Base-by-base conservation (phyloP, 2,113 vertebrate species). In the Pangasianodon gigas region DNA sequence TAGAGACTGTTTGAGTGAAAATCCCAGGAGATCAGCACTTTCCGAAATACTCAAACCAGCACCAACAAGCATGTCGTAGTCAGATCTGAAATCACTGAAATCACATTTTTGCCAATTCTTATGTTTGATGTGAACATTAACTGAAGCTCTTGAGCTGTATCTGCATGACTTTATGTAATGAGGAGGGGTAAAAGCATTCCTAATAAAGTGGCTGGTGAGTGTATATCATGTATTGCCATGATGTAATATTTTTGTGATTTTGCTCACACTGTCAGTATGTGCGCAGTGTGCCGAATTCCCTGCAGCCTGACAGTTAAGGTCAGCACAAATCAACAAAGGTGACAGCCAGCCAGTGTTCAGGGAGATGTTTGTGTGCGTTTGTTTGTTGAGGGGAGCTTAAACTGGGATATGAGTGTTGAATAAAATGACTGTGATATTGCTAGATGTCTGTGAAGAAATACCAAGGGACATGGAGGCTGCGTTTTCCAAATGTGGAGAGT, bases 291-390 rank as follows among this genome's bases (percentile, higher is more conserved):
- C 41, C 67, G 41, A 82, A 88, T 86, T 87, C 69, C 71, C 87
- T 83, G 84, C 87, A 75, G 87, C 77, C 60, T 75, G 85, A 85
- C 77, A 32, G 16, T 69, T 91, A 84, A 89, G 88, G 87, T 87
- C 90, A 91, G 7, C 79, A 60, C 84, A 52, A 80, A 75, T 87
- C 69, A 89, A 48, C 44, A 32, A 48, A 81, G 74, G 75, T 79
- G 71, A 54, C 62, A 44, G 65, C 60, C 65, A 82, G 62, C 60
- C 46, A 81, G 46, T 82, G 88, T 84, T 60, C 32, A 41, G 24
- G 58, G 44, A 56, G 6, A 24, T 71, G 14, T 79, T 87, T 69
- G 82, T 62, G 81, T 1, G 9, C 24, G 67, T 87, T 79, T 79
- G 65, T 74, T 52, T 54, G 7, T 86, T 44, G 5, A 52, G 3